A percentile compares a stretch with the other conserved stretches of the same genome.
phyloP scores from a whole-genome alignment of 2,888 invertebrate genomes.

The Chrysina gloriosa region DNA sequence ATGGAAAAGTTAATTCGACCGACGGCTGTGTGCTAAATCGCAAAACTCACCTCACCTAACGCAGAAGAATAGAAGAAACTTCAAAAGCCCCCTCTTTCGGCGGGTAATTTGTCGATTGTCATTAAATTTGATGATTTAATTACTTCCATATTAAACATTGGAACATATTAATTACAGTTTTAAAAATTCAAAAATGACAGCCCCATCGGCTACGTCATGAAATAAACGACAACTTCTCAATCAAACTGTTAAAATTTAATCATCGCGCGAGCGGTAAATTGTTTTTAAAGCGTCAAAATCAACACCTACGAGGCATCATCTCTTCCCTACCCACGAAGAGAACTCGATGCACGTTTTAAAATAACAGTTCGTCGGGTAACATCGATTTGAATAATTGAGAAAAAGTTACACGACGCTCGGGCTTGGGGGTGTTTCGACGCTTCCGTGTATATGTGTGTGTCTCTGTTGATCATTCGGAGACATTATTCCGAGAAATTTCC shows the following conservation, averaged over 20 bases:
- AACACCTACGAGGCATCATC: neutral
- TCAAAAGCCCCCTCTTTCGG: too few relatives aligned
- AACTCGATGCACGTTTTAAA: conserved; percentile 16
- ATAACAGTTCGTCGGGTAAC: neutral
- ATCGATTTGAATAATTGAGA: conserved; percentile 40
- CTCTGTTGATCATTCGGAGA: conserved; percentile 25
- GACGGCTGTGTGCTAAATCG: conserved; percentile 56
- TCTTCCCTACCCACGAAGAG: neutral
- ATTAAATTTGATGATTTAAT: too few relatives aligned
- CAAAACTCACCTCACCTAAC: neutral
- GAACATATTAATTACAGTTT: too few relatives aligned
- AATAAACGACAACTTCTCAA: too few relatives aligned
- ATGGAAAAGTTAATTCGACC: conserved; percentile 60
- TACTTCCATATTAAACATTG: too few relatives aligned
- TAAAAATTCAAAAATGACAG: too few relatives aligned
- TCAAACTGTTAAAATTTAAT: too few relatives aligned
- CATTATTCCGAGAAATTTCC: conserved; percentile 42
- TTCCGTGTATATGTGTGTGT: neutral
- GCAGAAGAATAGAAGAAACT: neutral
- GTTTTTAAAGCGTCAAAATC: neutral
- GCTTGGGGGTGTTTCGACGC: neutral
- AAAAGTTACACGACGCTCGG: conserved; percentile 20
- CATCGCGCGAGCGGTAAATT: too few relatives aligned
- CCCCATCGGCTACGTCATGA: too few relatives aligned
- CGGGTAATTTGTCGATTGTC: too few relatives aligned